Base-by-base conservation (phyloP, 2,888 invertebrate genomes). In the Carcina quercana region DNA sequence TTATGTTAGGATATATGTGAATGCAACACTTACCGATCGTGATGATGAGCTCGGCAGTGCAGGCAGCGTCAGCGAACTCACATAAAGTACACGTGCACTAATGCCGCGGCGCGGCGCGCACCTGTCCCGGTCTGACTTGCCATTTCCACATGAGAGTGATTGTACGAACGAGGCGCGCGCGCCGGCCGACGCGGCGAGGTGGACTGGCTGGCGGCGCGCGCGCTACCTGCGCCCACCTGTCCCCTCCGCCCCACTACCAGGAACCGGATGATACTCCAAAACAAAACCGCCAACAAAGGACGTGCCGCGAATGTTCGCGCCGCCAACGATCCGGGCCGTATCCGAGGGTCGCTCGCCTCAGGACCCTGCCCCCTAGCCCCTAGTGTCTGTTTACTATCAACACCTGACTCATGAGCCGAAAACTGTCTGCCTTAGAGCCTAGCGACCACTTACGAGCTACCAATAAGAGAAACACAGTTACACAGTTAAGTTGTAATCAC, bases 221-320 rank as follows among this genome's bases (percentile, higher is more conserved):
- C 76, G 68, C 69, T 76, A 75, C 82, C 79, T 79, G 76, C 74
- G 74, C 73, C 70, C 79, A 74, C 80, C 79, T 79, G 76, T 74
- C 75, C 79, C 71, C 74, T 53, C 69, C 66, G 57, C 74, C 68
- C 75, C 67, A 63, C 73, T 70, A 73, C 70, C 71, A 80, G 79
- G 80, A 83, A 80, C 82, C 80, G 80, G 80, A 82, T 79, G 80
- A 73, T 71, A 66, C 72, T 79, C 75, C 83, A 82, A 82, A 83
- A 83, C 82, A 83, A 79, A 82, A 80, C 79, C 69, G 75, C 76
- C 75, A 79, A 79, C 82, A 79, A 80, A 82, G 78, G 79, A 79
- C 74, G 74, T 79, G 80, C 80, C 78, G 79, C 76, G 68, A 80
- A 80, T 79, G 79, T 78, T 74, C 75, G 71, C 74, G 68, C 66